Conservation (phyloP, 2,888 invertebrate genomes). For the Neuroscelio doddi region DNA sequence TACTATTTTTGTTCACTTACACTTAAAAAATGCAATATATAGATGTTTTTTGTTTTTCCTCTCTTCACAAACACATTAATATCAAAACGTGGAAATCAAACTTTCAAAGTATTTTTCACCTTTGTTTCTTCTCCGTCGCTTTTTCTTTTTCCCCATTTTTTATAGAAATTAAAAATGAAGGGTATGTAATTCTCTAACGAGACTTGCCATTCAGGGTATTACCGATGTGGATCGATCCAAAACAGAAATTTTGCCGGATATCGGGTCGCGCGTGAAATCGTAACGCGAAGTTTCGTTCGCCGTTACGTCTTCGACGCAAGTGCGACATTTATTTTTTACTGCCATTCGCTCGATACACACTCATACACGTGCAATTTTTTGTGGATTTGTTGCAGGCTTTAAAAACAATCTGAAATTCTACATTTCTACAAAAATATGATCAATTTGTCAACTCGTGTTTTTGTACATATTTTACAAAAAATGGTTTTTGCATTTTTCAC, state of each 20-base stretch:
- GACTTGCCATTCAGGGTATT: conserved; percentile 84
- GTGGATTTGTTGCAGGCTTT: conserved; percentile 50
- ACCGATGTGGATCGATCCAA: conserved; percentile 74
- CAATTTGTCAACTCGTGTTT: conserved; percentile 18
- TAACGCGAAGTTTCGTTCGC: conserved; percentile 26
- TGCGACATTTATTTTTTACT: conserved; percentile 38
- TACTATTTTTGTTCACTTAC: conserved; percentile 69
- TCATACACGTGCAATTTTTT: conserved; percentile 44
- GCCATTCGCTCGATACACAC: conserved; percentile 48
- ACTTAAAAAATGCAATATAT: conserved; percentile 70
- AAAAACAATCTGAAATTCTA: background rate
- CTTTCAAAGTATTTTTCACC: conserved; percentile 57
- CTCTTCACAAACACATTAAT: conserved; percentile 66
- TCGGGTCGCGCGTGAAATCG: conserved; percentile 46
- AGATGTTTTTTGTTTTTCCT: conserved; percentile 63
- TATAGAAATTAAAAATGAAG: conserved; percentile 57
- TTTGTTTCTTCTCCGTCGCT: conserved; percentile 47
- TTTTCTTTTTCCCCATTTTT: too few species aligned
- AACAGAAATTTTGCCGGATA: conserved; percentile 68
- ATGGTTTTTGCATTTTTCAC: too few species aligned
- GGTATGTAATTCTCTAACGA: conserved; percentile 53
- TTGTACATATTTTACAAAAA: conserved; percentile 43
- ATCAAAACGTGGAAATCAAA: conserved; percentile 68
- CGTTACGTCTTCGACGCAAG: conserved; percentile 36
- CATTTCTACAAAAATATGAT: conserved; percentile 2